These are phyloP conservation scores for Chrysopilus asiliformis DNA, from an alignment of 2,888 invertebrate genomes.

Conservation along the genomic window DNA sequence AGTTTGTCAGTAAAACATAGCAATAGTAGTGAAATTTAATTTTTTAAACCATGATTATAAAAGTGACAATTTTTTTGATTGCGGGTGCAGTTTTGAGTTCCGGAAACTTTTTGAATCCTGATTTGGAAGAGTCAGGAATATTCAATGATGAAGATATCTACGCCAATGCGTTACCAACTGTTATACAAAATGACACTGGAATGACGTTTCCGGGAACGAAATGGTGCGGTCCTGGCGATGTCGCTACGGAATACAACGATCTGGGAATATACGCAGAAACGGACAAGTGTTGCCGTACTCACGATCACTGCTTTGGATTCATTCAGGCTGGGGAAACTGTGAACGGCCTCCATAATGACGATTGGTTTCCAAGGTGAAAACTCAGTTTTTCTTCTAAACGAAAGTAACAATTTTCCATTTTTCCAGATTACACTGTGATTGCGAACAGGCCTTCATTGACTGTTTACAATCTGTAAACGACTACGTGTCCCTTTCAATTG, in stretches of 20 bases:
- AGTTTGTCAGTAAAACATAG: no score
- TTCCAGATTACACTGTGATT: conserved; percentile 28
- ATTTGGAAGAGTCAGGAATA: conserved; percentile 26
- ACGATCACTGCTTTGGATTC: conserved; percentile 46
- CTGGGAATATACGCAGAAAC: conserved; percentile 69
- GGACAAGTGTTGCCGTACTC: conserved; percentile 75
- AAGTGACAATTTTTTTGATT: no score
- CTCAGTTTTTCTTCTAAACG: no score
- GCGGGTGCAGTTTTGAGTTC: no score
- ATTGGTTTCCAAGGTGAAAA: conserved; percentile 30
- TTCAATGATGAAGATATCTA: conserved; percentile 35
- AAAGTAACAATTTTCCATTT: no score
- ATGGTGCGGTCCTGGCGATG: conserved; percentile 84
- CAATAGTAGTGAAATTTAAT: no score
- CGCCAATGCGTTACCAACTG: conserved; percentile 13
- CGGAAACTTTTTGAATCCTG: no score
- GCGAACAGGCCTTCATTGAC: conserved; percentile 32
- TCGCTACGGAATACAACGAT: conserved; percentile 63
- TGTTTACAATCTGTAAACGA: conserved; percentile 28
- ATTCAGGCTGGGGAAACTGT: conserved; percentile 23
- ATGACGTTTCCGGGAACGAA: conserved; percentile 56
- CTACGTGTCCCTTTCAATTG: conserved; percentile 25
- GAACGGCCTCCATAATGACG: conserved; percentile 27
- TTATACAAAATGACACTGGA: conserved; percentile 17
- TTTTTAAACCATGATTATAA: no score